Base-by-base conservation (phyloP, 1,140 invertebrate genomes). In the Scaptomyza graminum region DNA sequence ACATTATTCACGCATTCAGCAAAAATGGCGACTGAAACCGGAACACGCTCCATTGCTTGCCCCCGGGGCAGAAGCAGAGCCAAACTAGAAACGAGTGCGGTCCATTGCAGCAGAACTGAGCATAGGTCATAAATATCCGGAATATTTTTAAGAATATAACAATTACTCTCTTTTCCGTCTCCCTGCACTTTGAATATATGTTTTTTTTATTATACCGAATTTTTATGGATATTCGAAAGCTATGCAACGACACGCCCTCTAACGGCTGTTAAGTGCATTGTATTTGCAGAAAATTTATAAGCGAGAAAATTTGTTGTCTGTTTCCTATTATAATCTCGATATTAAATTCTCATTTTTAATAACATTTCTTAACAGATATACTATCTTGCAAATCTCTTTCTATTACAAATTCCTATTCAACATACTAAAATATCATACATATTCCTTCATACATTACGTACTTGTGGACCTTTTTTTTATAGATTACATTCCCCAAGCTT, bases 131-230 rank as follows among this genome's bases (percentile, higher is more conserved):
- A 87, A 87, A 87, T 87, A 62, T 83, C 76, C 66, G 61, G 65
- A 83, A 88, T 88, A 88, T 88, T 87, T 79, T 87, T 83, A 87
- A 87, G 79, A 79, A 83, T 88, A 88, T 83, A 88, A 87, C 75
- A 87, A 87, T 88, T 77, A 63, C 54, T 70, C 51, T 70, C 18
- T 28, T 12, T 46, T 22, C 43, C 18, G 15, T 39, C 15, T 37
- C 18, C 18, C 18, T 15, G 16, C 18, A 25, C 46, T 31, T 16
- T 52, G 15, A 22, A 50, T 50, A 22, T 50, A 13, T 50, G 31
- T 13, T 8, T 16, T 16, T 52, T 69, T 63, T 69, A 69, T 63
- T 69, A 34, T 47, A 22, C 18, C 2, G 28, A 31, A 4, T 51
- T 69, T 64, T 64, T 70, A 51, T 56, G 52, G 15, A 49, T 69